phyloP scores from a whole-genome alignment of 2,888 invertebrate species.

The Plagiodera versicolora region DNA sequence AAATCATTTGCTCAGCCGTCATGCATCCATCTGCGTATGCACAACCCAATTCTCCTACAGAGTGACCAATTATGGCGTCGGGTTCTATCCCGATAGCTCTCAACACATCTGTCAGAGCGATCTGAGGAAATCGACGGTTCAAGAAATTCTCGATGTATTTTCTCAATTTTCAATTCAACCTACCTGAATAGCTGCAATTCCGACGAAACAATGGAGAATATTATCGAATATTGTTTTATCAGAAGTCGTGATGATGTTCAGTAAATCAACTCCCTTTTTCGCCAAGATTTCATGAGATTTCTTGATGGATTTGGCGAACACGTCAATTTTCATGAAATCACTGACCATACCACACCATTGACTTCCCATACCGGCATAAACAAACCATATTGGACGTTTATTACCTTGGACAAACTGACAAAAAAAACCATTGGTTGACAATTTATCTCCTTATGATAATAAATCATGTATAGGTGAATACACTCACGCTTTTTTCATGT shows the following conservation, averaged over 20 bases:
- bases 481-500: conserved; percentile 47
- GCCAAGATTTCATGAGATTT: conserved; percentile 61
- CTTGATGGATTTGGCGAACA: conserved; percentile 66
- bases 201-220: conserved; percentile 71
- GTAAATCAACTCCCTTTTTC: conserved; percentile 64
- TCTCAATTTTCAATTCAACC: no score
- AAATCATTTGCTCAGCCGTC: conserved; percentile 82
- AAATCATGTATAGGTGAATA: not conserved
- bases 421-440: not conserved
- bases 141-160: no score
- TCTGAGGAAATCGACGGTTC: conserved; percentile 41
- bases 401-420: conserved; percentile 50
- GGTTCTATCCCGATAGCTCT: conserved; percentile 63
- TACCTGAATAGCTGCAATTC: conserved; percentile 70
- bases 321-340: conserved; percentile 66
- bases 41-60: conserved; percentile 93
- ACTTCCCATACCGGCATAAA: conserved; percentile 76
- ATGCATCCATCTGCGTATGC: conserved; percentile 93
- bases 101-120: conserved; percentile 61
- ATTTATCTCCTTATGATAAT: not conserved
- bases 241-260: conserved; percentile 61
- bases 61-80: conserved; percentile 83
- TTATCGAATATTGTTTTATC: conserved; percentile 64
- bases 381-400: conserved; percentile 64
- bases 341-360: conserved; percentile 74